Evolutionary conservation across 2,888 invertebrate genomes (phyloP).

Genomic region (Ectemnius continuus): DNA sequence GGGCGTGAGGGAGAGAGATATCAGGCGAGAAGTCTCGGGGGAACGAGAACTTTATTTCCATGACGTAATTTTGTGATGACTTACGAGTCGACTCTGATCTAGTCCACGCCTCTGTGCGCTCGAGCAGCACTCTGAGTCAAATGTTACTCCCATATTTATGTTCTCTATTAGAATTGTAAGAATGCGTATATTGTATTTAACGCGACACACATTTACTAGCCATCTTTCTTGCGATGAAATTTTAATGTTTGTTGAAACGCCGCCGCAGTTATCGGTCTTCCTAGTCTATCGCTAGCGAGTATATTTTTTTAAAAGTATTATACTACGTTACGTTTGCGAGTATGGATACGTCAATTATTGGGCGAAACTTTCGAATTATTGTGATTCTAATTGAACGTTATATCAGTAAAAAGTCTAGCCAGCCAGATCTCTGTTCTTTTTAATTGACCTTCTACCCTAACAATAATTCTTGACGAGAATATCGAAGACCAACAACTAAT

Average conservation of each 20-base stretch:
- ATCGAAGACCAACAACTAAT: not conserved
- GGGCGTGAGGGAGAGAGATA: not conserved
- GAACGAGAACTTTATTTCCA: constrained; percentile 21
- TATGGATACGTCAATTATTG: constrained; percentile 64
- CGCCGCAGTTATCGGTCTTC: constrained; percentile 51
- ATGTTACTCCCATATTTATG: constrained; percentile 42
- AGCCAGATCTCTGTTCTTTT: constrained; percentile 3
- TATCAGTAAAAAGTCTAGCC: constrained; percentile 62
- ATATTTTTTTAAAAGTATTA: constrained; percentile 61
- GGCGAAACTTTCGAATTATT: constrained; percentile 58
- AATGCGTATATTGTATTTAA: not conserved
- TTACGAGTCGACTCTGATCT: constrained; percentile 55
- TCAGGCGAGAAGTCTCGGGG: not conserved
- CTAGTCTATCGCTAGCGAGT: constrained; percentile 62
- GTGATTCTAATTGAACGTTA: constrained; percentile 63
- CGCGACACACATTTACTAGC: not conserved
- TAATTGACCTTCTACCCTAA: not conserved
- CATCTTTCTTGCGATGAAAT: constrained; percentile 18
- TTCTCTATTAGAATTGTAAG: constrained; percentile 23
- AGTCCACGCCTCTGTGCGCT: constrained; percentile 62
- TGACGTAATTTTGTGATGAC: constrained; percentile 26
- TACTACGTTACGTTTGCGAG: constrained; percentile 66
- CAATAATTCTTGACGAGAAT: not conserved
- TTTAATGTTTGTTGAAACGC: constrained; percentile 51
- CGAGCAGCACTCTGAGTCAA: constrained; percentile 63